Base-by-base conservation (phyloP, 1,140 invertebrate species). In the Heliconius melpomene region DNA sequence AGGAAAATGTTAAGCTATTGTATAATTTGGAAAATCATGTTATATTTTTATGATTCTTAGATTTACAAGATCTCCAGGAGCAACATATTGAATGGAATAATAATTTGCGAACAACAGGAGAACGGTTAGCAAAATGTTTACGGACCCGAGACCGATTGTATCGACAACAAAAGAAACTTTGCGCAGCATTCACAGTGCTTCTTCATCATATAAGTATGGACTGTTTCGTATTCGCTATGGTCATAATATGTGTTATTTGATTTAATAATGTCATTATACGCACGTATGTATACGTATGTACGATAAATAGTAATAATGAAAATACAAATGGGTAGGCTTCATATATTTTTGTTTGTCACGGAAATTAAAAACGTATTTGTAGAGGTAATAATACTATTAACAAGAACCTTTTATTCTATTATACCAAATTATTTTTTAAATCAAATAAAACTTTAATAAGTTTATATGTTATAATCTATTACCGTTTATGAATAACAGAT, bases 81-180 rank as follows among this genome's bases (percentile, higher is more conserved):
- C 89, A 93, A 83, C 73, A 82, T 20, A 13, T 40, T n/a, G 86
- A 90, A 79, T 89, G 90, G 85, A 83, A 87, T 70, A 83, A 75
- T 16, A 90, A 87, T 80, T 82, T 93, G 46, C 86, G 87, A 81
- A 78, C 83, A 74, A 77, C 86, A 1, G 93, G 94, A 16, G 88
- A 89, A 71, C 84, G 89, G 13, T 83, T 95, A 72, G 92, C 89
- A 8, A 88, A 88, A 79, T 86, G 85, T 77, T 86, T 95, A 16
- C 87, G 89, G 40, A 66, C 72, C 16, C 85, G 90, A 73, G 94
- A 95, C 78, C 85, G 87, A 26, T 83, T 94, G 5, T 80, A 86
- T 13, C 81, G 94, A 16, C 88, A 92, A 75, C 91, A 93, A 82
- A 94, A 89, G 82, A 88, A 89, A 74, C 84, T 95, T 11, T 95